Conservation (phyloP, 2,888 invertebrate genomes). For the Harmothoe impar region DNA sequence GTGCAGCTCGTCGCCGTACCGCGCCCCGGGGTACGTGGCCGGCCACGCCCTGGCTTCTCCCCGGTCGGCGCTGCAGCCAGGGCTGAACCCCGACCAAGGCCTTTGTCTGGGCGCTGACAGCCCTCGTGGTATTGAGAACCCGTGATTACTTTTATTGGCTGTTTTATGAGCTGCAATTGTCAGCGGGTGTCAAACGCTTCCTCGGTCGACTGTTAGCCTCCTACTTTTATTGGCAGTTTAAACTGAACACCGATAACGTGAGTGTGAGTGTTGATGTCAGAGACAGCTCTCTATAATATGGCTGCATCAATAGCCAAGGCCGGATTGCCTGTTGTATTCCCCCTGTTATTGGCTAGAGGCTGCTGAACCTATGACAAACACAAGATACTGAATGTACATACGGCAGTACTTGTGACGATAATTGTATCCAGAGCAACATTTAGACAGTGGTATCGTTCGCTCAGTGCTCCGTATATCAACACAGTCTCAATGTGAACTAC, state of each 20-base stretch:
- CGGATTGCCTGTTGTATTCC: not conserved
- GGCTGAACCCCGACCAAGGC: not conserved
- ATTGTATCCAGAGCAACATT: too few species aligned
- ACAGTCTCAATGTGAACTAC: too few species aligned
- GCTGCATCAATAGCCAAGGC: not conserved
- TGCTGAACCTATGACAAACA: too few species aligned
- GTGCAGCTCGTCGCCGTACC: not conserved
- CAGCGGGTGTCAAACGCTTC: constrained; percentile 23
- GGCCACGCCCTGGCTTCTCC: constrained; percentile 1
- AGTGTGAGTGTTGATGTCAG: not conserved
- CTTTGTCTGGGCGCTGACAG: constrained; percentile 22
- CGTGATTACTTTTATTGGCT: constrained; percentile 55
- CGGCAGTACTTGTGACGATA: too few species aligned
- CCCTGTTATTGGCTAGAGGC: too few species aligned
- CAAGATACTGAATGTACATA: too few species aligned
- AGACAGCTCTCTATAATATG: not conserved
- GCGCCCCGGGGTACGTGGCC: not conserved
- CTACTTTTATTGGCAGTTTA: not conserved
- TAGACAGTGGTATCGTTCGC: too few species aligned
- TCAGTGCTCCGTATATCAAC: too few species aligned
- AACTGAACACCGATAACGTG: constrained; percentile 37
- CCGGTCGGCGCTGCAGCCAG: not conserved
- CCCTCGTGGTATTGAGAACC: constrained; percentile 5
- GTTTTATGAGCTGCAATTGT: constrained; percentile 46
- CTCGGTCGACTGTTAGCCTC: not conserved